phyloP scores from a whole-genome alignment of 2,113 vertebrate genomes.

The Lichenostomus cassidix region DNA sequence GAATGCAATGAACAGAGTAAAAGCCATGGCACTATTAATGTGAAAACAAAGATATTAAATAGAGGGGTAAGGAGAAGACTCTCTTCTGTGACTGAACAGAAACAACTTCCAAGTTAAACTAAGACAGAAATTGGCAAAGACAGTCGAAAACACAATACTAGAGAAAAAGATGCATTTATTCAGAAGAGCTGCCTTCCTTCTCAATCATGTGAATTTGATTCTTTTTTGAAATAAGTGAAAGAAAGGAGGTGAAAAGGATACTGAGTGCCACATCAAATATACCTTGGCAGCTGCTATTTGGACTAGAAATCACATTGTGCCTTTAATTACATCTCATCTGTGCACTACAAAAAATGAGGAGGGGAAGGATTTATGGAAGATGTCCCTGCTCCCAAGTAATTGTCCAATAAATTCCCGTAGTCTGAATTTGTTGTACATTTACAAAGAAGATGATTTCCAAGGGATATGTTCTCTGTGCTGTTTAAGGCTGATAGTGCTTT shows the following conservation, averaged over 20 bases:
- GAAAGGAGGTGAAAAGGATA: neutral
- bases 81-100: neutral
- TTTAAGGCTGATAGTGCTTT: slow-evolving; percentile 19
- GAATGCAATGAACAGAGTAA: neutral
- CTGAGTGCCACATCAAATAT: neutral
- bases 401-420: neutral
- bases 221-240: neutral
- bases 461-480: neutral
- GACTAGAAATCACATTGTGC: neutral
- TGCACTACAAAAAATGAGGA: neutral
- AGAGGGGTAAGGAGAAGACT: neutral
- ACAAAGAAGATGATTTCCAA: neutral
- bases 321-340: neutral
- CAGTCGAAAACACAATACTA: neutral
- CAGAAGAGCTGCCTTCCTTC: neutral
- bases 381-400: neutral
- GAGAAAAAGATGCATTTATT: neutral
- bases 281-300: neutral
- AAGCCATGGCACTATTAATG: neutral
- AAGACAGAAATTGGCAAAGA: neutral
- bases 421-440: neutral
- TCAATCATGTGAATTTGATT: neutral
- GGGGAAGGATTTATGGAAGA: neutral
- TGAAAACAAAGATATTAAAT: neutral
- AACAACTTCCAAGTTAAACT: neutral